Conservation (phyloP, 92 coral and sea anemone genomes). For the Palythoa grandis region DNA sequence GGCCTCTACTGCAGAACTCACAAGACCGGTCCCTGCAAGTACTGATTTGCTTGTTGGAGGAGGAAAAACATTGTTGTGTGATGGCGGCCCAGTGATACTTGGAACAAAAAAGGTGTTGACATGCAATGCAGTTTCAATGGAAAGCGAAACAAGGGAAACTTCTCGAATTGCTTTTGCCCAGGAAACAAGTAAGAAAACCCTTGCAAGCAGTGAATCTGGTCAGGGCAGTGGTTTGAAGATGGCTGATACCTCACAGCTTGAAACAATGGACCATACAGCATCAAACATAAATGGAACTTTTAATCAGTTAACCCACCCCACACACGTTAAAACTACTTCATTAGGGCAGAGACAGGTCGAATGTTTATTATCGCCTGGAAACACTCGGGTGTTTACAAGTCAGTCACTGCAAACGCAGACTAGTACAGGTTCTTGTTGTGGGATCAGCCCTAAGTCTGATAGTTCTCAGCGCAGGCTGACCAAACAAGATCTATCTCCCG, state of each 20-base stretch:
- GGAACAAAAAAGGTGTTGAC: neutral
- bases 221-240: neutral
- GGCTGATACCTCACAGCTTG: neutral
- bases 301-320: neutral
- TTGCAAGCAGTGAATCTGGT: neutral
- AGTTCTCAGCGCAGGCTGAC: slow-evolving; percentile 10
- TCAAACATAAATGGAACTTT: neutral
- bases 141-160: neutral
- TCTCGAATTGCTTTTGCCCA: neutral
- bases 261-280: neutral
- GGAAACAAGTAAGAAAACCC: neutral
- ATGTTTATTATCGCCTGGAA: neutral
- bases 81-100: neutral
- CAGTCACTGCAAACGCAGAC: neutral
- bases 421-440: neutral
- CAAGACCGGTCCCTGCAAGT: neutral
- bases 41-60: neutral
- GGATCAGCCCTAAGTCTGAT: neutral
- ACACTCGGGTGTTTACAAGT: neutral
- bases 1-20: neutral
- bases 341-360: neutral
- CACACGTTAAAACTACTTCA: neutral
- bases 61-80: neutral
- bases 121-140: neutral
- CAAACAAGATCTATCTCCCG: slow-evolving; percentile 1